phyloP scores from a whole-genome alignment of 2,113 vertebrate species.

The Coracopsis vasa region DNA sequence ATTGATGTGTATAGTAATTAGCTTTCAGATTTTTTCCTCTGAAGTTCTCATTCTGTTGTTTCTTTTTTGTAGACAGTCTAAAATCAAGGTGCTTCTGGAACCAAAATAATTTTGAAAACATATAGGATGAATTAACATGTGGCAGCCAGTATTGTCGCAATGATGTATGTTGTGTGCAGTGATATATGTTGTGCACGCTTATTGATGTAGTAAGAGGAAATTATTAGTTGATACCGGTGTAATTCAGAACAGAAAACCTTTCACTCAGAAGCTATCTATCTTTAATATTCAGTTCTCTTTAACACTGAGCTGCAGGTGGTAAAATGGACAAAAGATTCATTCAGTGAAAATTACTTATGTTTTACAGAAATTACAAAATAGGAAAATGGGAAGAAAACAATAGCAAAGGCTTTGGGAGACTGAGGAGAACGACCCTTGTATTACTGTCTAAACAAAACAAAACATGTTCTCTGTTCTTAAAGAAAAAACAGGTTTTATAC shows the following conservation, averaged over 20 bases:
- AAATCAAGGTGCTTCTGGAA: background rate
- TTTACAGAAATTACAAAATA: background rate
- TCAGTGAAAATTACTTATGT: background rate
- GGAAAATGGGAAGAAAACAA: conserved; percentile 8
- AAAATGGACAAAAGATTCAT: conserved; percentile 8
- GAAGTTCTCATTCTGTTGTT: background rate
- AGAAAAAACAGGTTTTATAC: background rate
- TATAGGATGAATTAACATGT: background rate
- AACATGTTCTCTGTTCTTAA: background rate
- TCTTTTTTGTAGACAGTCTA: background rate
- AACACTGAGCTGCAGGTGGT: background rate
- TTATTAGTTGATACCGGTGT: background rate
- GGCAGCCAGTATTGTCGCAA: background rate
- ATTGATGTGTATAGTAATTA: background rate
- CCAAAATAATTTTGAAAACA: background rate
- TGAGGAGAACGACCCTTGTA: background rate
- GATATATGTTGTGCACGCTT: background rate
- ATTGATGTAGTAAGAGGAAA: background rate
- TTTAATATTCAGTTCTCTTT: conserved; percentile 17
- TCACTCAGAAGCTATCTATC: background rate
- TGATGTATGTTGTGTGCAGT: background rate
- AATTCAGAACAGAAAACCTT: background rate
- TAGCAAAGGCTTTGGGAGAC: background rate
- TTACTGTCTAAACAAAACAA: background rate
- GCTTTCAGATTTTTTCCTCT: background rate